Conservation (phyloP, 2,113 vertebrate species). For the Eulemur macaco region DNA sequence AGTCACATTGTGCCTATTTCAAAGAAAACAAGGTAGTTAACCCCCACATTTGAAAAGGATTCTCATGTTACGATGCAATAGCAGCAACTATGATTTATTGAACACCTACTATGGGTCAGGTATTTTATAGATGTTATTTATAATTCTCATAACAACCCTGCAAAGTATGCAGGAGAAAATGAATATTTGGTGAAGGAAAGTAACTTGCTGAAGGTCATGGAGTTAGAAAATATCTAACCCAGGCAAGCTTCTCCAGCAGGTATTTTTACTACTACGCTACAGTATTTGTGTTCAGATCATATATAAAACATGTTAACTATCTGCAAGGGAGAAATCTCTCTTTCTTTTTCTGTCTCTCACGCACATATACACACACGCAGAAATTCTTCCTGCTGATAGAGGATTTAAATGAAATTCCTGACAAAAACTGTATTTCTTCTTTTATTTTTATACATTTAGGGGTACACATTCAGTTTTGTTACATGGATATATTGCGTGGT, state of each 20-base stretch:
- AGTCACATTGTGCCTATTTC: constrained; percentile 54
- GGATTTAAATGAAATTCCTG: not conserved
- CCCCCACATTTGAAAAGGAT: constrained; percentile 36
- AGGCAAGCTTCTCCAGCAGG: not conserved
- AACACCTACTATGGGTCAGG: constrained; percentile 56
- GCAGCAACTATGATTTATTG: constrained; percentile 32
- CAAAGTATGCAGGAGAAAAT: constrained; percentile 3
- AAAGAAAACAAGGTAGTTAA: constrained; percentile 47
- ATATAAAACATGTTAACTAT: not conserved
- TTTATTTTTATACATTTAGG: no score
- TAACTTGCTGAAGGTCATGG: not conserved
- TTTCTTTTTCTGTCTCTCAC: not conserved
- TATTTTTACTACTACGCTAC: not conserved
- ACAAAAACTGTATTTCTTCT: not conserved
- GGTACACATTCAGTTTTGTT: no score
- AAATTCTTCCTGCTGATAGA: not conserved
- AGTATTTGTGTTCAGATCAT: not conserved
- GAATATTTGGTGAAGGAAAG: not conserved
- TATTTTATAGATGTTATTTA: constrained; percentile 38
- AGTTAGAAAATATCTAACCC: not conserved
- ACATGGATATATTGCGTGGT: no score
- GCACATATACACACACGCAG: not conserved
- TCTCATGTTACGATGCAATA: not conserved
- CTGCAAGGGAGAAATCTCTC: not conserved
- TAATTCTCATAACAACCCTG: not conserved